phyloP scores from a whole-genome alignment of 2,888 invertebrate genomes.

The Mantis religiosa region DNA sequence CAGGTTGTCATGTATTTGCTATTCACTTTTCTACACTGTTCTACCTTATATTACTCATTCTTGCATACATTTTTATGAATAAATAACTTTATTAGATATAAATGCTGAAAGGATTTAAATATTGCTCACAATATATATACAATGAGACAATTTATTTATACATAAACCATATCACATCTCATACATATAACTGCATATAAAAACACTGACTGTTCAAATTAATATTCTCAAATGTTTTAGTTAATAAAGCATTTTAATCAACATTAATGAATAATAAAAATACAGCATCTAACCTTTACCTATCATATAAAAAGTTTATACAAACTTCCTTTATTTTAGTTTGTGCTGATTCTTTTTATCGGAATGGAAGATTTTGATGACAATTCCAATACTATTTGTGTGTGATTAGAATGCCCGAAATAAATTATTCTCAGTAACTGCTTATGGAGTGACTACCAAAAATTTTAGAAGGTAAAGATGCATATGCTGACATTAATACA shows the following conservation, averaged over 20 bases:
- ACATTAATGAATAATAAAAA: slow-evolving; percentile 9
- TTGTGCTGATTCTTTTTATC: neutral
- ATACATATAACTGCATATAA: neutral
- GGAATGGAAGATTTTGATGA: neutral
- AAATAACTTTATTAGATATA: neutral
- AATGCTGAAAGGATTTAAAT: slow-evolving; percentile 1
- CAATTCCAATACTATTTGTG: neutral
- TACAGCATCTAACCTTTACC: slow-evolving; percentile 1
- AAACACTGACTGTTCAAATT: neutral
- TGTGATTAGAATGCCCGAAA: neutral
- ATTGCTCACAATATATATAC: slow-evolving; percentile 4
- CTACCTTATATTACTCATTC: neutral
- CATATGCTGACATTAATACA: neutral
- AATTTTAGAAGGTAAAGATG: neutral
- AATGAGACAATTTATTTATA: neutral
- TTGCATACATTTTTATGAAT: neutral
- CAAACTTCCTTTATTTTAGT: neutral
- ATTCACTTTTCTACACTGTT: neutral
- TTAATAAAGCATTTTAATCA: slow-evolving; percentile 14
- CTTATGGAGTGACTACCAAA: neutral
- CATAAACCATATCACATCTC: neutral
- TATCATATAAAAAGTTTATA: neutral
- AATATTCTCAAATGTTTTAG: neutral
- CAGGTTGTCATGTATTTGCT: neutral
- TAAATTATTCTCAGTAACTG: neutral